Base-by-base conservation (phyloP, 2,797 vertebrate species). In the Tinamus major region DNA sequence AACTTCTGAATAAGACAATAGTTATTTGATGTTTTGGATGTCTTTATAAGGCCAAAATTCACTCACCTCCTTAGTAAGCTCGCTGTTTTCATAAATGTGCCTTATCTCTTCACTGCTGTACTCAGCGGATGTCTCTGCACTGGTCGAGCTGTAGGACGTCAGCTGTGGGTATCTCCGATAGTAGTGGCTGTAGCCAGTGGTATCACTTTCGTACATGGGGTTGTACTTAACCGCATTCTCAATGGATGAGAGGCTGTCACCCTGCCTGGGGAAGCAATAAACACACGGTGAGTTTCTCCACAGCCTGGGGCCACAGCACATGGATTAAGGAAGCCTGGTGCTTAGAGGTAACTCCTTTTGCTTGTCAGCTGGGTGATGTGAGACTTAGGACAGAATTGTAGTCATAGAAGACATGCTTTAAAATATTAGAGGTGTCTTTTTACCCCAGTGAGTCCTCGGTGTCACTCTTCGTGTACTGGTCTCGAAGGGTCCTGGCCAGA, bases 71-170 rank as follows among this genome's bases (percentile, higher is more conserved):
- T 98, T 98, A 86, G 99, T 99, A 96, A 99, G 98, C 95, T 98
- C 98, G 67, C 97, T 99, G 97, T 98, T 98, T 96, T 99, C 98
- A 90, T 99, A 99, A 96, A 99, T 99, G 94, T 99, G 99, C 67
- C 98, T 98, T 93, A 99, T 99, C 97, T 99, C 99, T 93, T 99
- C 99, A 75, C 98, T 99, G 97, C 99, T 99, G 97, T 99, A 98
- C 93, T 99, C 99, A 13, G 98, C 98, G 93, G 99, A 98, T 91
- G 98, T 97, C 92, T 99, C 99, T 10, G 97, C 97, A 14, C 98
- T 98, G 95, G 98, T 98, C 18, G 98, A 98, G 96, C 98, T 98
- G 95, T 98, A 98, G 85, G 98, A 96, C 0, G 98, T 98, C 27
- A 96, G 94, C 79, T 98, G 98, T 4, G 98, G 98, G 84, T 98